Conservation (phyloP, 2,888 invertebrate species). For the Caenorhabditis angaria region DNA sequence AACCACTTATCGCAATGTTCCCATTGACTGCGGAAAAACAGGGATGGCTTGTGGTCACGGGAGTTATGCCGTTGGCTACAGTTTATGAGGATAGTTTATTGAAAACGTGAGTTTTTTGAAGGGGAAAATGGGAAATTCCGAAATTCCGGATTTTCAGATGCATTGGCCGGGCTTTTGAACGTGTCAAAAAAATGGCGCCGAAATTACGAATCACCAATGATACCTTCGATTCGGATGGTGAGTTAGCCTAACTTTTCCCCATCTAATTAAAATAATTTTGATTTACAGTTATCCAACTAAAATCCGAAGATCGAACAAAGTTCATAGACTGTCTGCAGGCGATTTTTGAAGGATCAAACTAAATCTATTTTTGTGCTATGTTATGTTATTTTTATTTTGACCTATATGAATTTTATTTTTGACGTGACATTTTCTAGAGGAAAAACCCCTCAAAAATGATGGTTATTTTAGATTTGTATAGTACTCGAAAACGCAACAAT, state of each 20-base stretch:
- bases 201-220: conserved; percentile 37
- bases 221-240: conserved; percentile 47
- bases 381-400: conserved; percentile 9
- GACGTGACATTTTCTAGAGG: not conserved
- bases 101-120: conserved; percentile 42
- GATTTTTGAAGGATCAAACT: conserved; percentile 46
- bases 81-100: conserved; percentile 41
- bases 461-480: conserved; percentile 8
- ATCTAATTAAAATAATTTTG: not conserved
- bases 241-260: conserved; percentile 8
- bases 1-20: conserved; percentile 54
- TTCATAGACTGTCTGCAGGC: conserved; percentile 53
- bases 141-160: conserved; percentile 38
- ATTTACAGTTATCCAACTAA: conserved; percentile 48
- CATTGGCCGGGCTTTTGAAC: conserved; percentile 56
- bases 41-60: conserved; percentile 55
- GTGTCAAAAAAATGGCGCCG: conserved; percentile 42
- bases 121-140: not conserved
- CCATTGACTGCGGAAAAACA: conserved; percentile 37
- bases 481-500: conserved; percentile 18
- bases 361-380: conserved; percentile 1
- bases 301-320: conserved; percentile 48
- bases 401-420: conserved; percentile 8
- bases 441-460: not conserved
- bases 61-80: conserved; percentile 56